Conservation (phyloP, 2,888 invertebrate genomes). For the Sarcophaga carnaria region DNA sequence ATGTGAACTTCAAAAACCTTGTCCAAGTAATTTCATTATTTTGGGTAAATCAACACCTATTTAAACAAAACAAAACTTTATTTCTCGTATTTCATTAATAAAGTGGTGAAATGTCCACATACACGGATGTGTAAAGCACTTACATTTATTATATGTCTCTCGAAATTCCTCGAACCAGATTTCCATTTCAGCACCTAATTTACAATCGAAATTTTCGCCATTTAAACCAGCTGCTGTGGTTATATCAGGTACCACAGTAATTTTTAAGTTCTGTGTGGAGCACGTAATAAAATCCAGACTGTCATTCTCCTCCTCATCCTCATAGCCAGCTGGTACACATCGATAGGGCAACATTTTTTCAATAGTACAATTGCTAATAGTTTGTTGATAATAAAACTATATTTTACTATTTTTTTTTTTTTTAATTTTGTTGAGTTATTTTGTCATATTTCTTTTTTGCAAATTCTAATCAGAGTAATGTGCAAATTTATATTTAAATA, state of each 20-base stretch:
- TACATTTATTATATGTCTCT: slow-evolving; percentile 78
- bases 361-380: background rate
- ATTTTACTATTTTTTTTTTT: background rate
- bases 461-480: slow-evolving; percentile 6
- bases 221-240: slow-evolving; percentile 79
- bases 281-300: slow-evolving; percentile 71
- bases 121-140: slow-evolving; percentile 51
- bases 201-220: slow-evolving; percentile 78
- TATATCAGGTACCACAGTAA: slow-evolving; percentile 80
- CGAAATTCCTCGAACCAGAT: slow-evolving; percentile 77
- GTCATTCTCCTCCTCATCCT: slow-evolving; percentile 75
- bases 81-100: background rate
- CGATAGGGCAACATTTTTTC: slow-evolving; percentile 51
- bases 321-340: slow-evolving; percentile 78
- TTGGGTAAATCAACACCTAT: too few species aligned
- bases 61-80: too few species aligned
- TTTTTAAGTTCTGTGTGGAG: slow-evolving; percentile 76
- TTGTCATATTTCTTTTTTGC: slow-evolving; percentile 21
- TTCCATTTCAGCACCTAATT: slow-evolving; percentile 74
- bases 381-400: slow-evolving; percentile 6
- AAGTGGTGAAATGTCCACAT: background rate
- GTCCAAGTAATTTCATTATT: too few species aligned
- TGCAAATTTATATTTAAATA: slow-evolving; percentile 27
- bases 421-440: slow-evolving; percentile 26
- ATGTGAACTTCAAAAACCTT: too few species aligned